Conservation (phyloP, 2,113 vertebrate species). For the Catharus fuscescens region DNA sequence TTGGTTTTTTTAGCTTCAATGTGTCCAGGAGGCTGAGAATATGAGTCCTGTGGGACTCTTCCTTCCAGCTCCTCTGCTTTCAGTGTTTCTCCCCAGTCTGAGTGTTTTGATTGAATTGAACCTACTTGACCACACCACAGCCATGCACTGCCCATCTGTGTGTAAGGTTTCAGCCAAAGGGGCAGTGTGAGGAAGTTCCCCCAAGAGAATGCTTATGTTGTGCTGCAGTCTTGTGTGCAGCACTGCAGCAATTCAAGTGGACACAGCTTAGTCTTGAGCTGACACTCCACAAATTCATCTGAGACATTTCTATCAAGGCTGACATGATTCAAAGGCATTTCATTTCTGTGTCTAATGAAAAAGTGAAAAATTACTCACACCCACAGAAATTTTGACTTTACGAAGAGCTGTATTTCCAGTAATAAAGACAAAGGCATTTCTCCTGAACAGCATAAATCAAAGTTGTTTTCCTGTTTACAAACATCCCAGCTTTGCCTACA, state of each 20-base stretch:
- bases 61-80: not conserved
- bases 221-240: not conserved
- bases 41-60: not conserved
- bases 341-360: constrained; percentile 40
- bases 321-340: constrained; percentile 16
- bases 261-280: not conserved
- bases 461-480: constrained; percentile 15
- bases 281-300: not conserved
- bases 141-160: not conserved
- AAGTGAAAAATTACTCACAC: constrained; percentile 40
- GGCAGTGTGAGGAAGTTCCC: not conserved
- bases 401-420: not conserved
- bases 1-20: not conserved
- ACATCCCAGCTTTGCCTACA: not conserved
- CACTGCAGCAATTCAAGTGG: not conserved
- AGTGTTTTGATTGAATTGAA: not conserved
- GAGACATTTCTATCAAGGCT: not conserved
- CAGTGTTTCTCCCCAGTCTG: not conserved
- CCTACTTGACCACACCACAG: not conserved
- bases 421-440: constrained; percentile 1
- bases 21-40: not conserved
- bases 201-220: not conserved
- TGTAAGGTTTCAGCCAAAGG: not conserved
- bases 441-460: constrained; percentile 19
- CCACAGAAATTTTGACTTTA: not conserved